Conservation (phyloP, 2,797 vertebrate species). For the Rhinogobio ventralis region DNA sequence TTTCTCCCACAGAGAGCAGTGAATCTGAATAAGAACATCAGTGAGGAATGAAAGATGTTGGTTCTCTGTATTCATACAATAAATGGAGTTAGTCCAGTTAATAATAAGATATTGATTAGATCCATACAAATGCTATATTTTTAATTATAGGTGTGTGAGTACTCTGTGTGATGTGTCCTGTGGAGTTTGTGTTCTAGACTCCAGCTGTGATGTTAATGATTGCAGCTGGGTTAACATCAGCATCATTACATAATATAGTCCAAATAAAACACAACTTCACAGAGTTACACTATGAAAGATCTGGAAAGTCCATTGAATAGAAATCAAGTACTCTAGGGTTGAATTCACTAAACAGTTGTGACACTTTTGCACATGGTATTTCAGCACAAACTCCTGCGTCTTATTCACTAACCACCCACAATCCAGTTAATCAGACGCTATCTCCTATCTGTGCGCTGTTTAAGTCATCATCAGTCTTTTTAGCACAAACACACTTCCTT, state of each 20-base stretch:
- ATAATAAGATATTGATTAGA: neutral
- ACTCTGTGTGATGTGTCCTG: neutral
- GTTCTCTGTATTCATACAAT: neutral
- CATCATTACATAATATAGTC: neutral
- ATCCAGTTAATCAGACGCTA: neutral
- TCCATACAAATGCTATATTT: neutral
- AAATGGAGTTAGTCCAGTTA: neutral
- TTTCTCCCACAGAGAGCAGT: neutral
- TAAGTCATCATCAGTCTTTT: neutral
- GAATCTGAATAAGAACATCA: neutral
- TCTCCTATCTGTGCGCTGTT: neutral
- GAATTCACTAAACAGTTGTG: neutral
- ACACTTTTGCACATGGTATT: neutral
- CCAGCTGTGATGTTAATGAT: slow-evolving; percentile 21
- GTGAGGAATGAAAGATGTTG: neutral
- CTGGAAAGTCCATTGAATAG: neutral
- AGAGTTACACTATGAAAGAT: neutral
- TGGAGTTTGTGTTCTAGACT: slow-evolving; percentile 6
- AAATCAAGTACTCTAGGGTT: neutral
- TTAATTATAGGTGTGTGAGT: neutral
- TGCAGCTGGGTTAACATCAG: neutral
- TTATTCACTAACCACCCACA: neutral
- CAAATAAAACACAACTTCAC: neutral
- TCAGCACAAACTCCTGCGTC: neutral
- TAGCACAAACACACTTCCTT: neutral